Evolutionary conservation across 2,797 vertebrate genomes (phyloP).

Genomic region (Ctenopoma kingsleyae): DNA sequence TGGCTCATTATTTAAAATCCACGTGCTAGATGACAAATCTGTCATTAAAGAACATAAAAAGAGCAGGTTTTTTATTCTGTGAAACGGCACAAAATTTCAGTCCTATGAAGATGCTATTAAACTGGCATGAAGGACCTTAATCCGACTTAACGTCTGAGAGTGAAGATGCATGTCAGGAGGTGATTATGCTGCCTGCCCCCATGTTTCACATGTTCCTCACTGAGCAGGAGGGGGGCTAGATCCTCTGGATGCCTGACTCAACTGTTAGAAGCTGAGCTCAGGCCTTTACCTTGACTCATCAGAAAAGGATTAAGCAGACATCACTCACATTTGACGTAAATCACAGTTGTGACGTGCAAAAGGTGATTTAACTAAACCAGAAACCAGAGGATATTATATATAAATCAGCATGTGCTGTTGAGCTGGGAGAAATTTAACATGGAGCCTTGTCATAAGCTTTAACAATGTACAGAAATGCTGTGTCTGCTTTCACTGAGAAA

Average conservation of each 20-base stretch:
- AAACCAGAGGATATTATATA: neutral
- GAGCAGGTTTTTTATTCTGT: slow-evolving; percentile 34
- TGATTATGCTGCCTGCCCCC: slow-evolving; percentile 55
- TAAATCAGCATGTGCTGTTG: slow-evolving; percentile 1
- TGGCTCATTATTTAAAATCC: slow-evolving; percentile 72
- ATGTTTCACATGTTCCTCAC: slow-evolving; percentile 51
- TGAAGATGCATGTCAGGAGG: slow-evolving; percentile 58
- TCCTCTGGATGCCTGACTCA: slow-evolving; percentile 37
- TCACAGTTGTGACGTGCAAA: slow-evolving; percentile 20
- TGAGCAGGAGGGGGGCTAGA: slow-evolving; percentile 37
- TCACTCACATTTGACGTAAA: slow-evolving; percentile 9
- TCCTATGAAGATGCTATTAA: slow-evolving; percentile 66
- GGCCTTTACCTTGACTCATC: slow-evolving; percentile 38
- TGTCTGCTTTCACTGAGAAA: neutral
- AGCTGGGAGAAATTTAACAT: neutral
- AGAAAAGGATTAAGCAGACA: slow-evolving; percentile 31
- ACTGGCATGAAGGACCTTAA: slow-evolving; percentile 60
- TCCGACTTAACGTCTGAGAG: slow-evolving; percentile 64
- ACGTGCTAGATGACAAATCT: slow-evolving; percentile 73
- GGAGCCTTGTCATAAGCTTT: neutral
- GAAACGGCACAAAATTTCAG: slow-evolving; percentile 51
- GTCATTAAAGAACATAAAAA: slow-evolving; percentile 55
- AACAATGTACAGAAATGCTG: neutral
- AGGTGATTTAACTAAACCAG: slow-evolving; percentile 25
- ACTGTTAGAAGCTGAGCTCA: slow-evolving; percentile 17